Base-by-base conservation (phyloP, 1,140 invertebrate species). In the Drosophila nannoptera region DNA sequence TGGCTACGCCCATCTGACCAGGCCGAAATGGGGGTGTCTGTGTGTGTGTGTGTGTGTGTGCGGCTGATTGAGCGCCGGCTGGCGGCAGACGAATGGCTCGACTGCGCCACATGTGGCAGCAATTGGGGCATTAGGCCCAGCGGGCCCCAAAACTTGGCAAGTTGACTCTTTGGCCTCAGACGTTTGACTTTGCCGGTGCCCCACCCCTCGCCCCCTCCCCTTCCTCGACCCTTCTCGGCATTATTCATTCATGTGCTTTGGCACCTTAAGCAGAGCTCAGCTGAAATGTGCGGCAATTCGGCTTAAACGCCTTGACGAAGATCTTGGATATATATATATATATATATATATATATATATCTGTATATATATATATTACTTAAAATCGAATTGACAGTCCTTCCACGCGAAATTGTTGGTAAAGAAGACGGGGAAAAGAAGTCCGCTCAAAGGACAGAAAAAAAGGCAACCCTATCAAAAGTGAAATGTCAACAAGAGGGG, bases 101-200 rank as follows among this genome's bases (percentile, higher is more conserved):
- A 22, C 29, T 63, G 63, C 49, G 73, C 65, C 81, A 77, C 81
- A 81, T 86, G 77, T 77, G 81, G 53, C 73, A 53, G 77, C 80
- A 84, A 84, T 84, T 84, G 80, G 55, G 64, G 70, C 77, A 84
- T 86, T 84, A 80, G 77, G 69, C 81, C 81, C 81, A 74, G 43
- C 59, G 77, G 81, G 69, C 56, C 50, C 61, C 49, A 56, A 32
- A 59, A 46, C 22, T 22, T 22, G 69, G 46, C 54, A 55, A 63
- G 56, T 84, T 80, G 67, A 81, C 81, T 84, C 77, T 68, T 59
- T 66, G 77, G 65, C 80, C 73, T 80, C 60, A 62, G 72, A 46
- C 77, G 62, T 62, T 68, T 68, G 42, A 43, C 45, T 58, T 31
- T 52, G 35, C 35, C 9, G 8, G 12, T 43, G 35, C 35, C 36